These are phyloP conservation scores for Ophraella communa DNA, from an alignment of 2,888 invertebrate species.

Conservation along the genomic window DNA sequence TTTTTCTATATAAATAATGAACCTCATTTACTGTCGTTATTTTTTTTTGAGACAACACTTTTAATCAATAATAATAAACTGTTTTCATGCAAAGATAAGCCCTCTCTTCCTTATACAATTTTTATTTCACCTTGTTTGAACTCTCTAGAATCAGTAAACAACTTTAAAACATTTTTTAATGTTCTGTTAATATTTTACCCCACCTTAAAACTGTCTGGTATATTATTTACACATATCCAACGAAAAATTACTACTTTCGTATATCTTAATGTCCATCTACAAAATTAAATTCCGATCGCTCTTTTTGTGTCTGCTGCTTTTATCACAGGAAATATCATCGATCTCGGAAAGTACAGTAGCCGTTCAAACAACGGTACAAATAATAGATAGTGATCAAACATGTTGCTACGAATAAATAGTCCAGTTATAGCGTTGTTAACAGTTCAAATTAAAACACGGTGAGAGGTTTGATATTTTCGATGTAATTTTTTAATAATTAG, in stretches of 20 bases:
- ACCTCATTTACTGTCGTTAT: too few species aligned
- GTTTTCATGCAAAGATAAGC: too few species aligned
- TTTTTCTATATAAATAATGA: too few species aligned
- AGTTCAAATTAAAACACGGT: neutral
- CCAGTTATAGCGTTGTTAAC: neutral
- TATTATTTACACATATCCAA: neutral
- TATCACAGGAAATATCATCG: conserved; percentile 4
- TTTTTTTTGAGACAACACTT: too few species aligned
- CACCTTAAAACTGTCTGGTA: too few species aligned
- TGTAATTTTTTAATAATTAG: too few species aligned
- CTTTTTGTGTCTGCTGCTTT: neutral
- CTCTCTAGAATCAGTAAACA: too few species aligned
- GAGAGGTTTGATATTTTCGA: neutral
- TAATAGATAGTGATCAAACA: conserved; percentile 32
- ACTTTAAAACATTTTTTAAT: too few species aligned
- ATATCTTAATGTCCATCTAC: neutral
- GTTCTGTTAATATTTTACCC: too few species aligned
- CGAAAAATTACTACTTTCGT: neutral
- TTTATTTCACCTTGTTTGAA: too few species aligned
- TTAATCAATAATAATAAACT: too few species aligned
- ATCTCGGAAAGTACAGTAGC: conserved; percentile 25
- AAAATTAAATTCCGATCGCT: neutral
- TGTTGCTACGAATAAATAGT: neutral
- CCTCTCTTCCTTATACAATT: too few species aligned
- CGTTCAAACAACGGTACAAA: conserved; percentile 43